A percentile compares a stretch with the other conserved stretches of the same genome.
These are phyloP conservation scores for Drosophila albomicans DNA, from an alignment of 1,140 invertebrate genomes.

Conservation along the genomic window DNA sequence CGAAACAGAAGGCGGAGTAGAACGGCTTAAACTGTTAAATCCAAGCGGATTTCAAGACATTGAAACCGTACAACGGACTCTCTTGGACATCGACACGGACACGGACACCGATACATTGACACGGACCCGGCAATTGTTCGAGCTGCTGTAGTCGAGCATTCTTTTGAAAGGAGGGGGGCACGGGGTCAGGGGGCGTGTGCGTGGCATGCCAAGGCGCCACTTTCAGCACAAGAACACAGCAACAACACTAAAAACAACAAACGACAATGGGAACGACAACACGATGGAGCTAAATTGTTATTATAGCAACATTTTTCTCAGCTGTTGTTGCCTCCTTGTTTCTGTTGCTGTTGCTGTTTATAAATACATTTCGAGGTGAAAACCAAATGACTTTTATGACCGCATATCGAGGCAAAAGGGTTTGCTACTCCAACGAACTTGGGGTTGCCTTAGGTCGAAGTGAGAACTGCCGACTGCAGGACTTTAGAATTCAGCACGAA, in stretches of 20 bases:
- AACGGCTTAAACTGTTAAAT: constrained; percentile 51
- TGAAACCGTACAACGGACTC: constrained; percentile 35
- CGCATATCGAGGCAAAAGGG: constrained; percentile 39
- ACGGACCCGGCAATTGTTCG: background rate
- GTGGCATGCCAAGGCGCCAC: constrained; percentile 18
- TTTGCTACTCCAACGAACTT: background rate
- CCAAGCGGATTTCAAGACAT: constrained; percentile 52
- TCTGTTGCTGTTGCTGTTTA: constrained; percentile 34
- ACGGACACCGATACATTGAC: background rate
- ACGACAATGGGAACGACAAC: constrained; percentile 12
- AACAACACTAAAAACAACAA: background rate
- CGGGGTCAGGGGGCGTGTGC: background rate
- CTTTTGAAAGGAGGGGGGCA: no score
- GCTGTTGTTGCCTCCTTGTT: constrained; percentile 5
- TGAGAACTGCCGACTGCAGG: no score
- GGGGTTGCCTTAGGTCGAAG: no score
- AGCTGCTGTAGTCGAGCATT: no score
- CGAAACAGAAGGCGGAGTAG: constrained; percentile 2
- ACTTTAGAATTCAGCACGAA: no score
- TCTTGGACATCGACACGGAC: constrained; percentile 8
- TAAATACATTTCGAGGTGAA: constrained; percentile 64
- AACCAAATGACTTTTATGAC: constrained; percentile 64
- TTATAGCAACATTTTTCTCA: constrained; percentile 50
- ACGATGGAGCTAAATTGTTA: constrained; percentile 44
- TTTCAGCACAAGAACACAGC: background rate